Conservation (phyloP, 2,888 invertebrate species). For the Luperina testacea region DNA sequence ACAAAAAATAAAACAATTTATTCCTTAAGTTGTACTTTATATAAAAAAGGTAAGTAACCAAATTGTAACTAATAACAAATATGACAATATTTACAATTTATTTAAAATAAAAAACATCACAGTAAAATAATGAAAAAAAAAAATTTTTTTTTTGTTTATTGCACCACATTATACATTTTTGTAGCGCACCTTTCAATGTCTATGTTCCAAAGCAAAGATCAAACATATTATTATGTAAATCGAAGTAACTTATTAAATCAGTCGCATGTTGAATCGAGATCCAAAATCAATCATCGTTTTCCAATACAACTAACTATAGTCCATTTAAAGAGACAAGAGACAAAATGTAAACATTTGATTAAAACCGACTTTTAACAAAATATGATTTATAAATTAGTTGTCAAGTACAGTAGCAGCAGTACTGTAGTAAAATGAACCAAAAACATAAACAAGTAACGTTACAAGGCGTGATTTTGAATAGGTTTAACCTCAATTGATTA, state of each 20-base stretch:
- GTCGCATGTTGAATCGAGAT: conserved; percentile 10
- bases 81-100: conserved; percentile 6
- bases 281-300: not conserved
- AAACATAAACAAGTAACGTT: conserved; percentile 5
- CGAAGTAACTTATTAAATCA: not conserved
- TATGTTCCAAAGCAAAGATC: not conserved
- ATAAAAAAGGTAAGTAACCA: not conserved
- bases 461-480: not conserved
- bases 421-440: not conserved
- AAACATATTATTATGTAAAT: not conserved
- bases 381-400: too few species aligned
- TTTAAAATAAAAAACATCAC: not conserved
- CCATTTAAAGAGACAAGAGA: not conserved
- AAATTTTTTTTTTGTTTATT: not conserved
- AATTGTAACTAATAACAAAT: not conserved
- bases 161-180: not conserved
- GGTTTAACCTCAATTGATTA: not conserved
- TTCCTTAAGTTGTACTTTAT: not conserved
- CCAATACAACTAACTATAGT: not conserved
- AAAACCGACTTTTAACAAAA: not conserved
- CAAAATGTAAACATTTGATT: not conserved
- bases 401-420: too few species aligned
- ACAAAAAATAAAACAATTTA: conserved; percentile 2
- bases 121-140: not conserved
- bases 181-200: not conserved